phyloP scores from a whole-genome alignment of 2,113 vertebrate species.

The Etheostoma spectabile region DNA sequence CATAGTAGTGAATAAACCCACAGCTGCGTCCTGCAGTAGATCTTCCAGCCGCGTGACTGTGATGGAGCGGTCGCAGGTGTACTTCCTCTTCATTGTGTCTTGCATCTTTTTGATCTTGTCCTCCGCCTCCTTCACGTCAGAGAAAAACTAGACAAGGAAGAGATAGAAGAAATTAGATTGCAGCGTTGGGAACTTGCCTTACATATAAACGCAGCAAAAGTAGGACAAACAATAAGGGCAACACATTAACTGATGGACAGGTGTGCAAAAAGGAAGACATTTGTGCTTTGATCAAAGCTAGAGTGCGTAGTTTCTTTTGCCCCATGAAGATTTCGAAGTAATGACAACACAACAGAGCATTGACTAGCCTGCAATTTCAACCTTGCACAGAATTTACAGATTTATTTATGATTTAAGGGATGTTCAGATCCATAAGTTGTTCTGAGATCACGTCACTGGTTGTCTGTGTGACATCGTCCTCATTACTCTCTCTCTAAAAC shows the following conservation, averaged over 20 bases:
- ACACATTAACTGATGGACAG: not conserved
- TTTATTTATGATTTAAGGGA: no score
- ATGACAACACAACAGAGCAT: no score
- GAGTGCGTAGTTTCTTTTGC: no score
- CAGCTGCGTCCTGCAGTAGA: constrained; percentile 90
- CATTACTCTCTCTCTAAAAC: no score
- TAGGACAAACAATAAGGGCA: not conserved
- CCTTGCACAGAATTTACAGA: no score
- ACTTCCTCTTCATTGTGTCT: constrained; percentile 90
- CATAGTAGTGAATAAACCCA: constrained; percentile 61
- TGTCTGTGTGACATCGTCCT: no score
- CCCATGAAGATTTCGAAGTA: no score
- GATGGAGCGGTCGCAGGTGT: constrained; percentile 89
- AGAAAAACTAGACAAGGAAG: constrained; percentile 84
- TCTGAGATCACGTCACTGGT: no score
- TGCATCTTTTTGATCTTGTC: constrained; percentile 89
- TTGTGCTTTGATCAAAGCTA: not conserved
- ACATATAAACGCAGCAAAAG: not conserved
- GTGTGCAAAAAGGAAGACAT: not conserved
- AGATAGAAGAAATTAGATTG: not conserved
- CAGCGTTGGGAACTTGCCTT: not conserved
- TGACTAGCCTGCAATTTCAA: no score
- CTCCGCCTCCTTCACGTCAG: constrained; percentile 89
- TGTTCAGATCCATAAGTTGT: no score
- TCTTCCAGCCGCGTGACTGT: constrained; percentile 93